Evolutionary conservation across 2,888 invertebrate species (phyloP).

Genomic region (Andricus curvator): DNA sequence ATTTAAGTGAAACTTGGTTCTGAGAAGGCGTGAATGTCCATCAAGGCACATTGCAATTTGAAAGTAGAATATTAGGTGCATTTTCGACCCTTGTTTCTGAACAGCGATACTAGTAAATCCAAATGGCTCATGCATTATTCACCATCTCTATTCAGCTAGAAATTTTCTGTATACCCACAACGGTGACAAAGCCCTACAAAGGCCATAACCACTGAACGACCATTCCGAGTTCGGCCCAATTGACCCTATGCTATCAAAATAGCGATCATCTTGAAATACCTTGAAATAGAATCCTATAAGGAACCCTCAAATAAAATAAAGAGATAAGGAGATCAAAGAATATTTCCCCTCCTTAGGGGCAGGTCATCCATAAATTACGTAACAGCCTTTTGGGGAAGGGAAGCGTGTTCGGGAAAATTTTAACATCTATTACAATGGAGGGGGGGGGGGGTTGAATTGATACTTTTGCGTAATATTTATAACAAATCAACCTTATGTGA

Average conservation of each 20-base stretch:
- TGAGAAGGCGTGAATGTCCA: too few species aligned
- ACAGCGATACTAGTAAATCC: neutral
- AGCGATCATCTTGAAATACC: neutral
- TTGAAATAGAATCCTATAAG: neutral
- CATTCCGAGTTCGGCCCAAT: neutral
- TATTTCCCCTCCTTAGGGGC: neutral
- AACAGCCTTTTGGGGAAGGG: too few species aligned
- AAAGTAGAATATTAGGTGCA: neutral
- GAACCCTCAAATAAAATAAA: neutral
- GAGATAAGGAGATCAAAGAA: neutral
- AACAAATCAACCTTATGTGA: too few species aligned
- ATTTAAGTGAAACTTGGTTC: too few species aligned
- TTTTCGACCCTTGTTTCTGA: conserved; percentile 6
- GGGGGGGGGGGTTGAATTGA: too few species aligned
- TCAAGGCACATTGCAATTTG: neutral
- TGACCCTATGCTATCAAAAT: neutral
- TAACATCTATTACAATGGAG: too few species aligned
- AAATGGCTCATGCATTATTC: conserved; percentile 23
- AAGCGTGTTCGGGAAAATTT: too few species aligned
- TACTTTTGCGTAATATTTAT: too few species aligned
- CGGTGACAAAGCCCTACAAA: neutral
- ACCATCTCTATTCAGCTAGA: conserved; percentile 17
- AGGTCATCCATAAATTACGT: too few species aligned
- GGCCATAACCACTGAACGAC: neutral
- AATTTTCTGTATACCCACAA: neutral